These are phyloP conservation scores for Drosophila nikananu DNA, from an alignment of 1,140 invertebrate species.

Conservation along the genomic window DNA sequence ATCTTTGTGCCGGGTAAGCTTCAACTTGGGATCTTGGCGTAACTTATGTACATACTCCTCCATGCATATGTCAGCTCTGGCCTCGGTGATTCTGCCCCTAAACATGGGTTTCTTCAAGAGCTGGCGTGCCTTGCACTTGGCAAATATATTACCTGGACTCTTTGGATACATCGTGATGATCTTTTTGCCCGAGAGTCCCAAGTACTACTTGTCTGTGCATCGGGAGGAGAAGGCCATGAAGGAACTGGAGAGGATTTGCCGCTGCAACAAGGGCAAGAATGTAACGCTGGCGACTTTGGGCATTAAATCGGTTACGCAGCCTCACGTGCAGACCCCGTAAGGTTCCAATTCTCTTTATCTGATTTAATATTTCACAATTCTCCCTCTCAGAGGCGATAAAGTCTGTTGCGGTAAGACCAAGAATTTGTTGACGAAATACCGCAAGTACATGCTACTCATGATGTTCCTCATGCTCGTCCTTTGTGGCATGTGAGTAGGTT, in stretches of 20 bases:
- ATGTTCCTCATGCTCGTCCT: background rate
- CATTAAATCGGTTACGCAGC: conserved; percentile 20
- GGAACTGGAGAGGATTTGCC: conserved; percentile 41
- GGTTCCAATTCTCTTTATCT: background rate
- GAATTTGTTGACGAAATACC: background rate
- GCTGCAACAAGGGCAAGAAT: conserved; percentile 52
- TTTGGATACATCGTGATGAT: background rate
- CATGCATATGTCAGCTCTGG: conserved; percentile 8
- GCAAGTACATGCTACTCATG: background rate
- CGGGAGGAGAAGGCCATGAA: conserved; percentile 16
- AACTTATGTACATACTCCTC: background rate
- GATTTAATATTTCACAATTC: background rate
- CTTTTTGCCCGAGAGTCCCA: conserved; percentile 53
- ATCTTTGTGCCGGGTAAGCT: conserved; percentile 48
- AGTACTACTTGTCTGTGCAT: conserved; percentile 49
- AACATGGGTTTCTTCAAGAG: background rate
- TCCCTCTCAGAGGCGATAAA: background rate
- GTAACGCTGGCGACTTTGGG: conserved; percentile 40
- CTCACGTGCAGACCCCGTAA: background rate
- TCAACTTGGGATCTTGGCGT: background rate
- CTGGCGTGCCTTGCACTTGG: conserved; percentile 39
- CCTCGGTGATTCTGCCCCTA: conserved; percentile 6
- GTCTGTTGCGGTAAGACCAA: background rate
- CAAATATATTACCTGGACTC: conserved; percentile 34
- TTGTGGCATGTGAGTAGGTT: conserved; percentile 10